Evolutionary conservation across 1,140 invertebrate species (phyloP), one percentile per base, ranked within the genome.

Genomic region (Bombus turneri): DNA sequence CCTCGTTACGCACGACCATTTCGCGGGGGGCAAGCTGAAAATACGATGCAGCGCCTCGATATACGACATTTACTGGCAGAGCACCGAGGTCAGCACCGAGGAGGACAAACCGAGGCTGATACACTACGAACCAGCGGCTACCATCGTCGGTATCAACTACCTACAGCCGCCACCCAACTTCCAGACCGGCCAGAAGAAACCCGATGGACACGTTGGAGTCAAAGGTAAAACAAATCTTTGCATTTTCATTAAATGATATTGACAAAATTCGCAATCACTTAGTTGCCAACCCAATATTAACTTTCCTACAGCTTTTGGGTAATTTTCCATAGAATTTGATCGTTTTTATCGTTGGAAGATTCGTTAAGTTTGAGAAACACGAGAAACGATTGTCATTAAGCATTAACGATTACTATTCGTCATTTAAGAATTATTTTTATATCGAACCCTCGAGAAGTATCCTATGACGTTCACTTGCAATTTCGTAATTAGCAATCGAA

Each of bases 11-110:
- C 91, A 93, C 81, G 94, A 96, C 13, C 96, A 96, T 91, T 96
- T 97, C 85, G 89, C 93, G 3, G 94, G 92, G 57, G 96, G 96
- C 31, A 96, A 96, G 87, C 89, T 97, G 2, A 96, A 96, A 95
- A 95, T 97, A 76, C 95, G 96, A 25, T 97, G 96, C 88, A 96
- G 96, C 66, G 96, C 96, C 1, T 96, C 95, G 59, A 96, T 97
- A 88, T 96, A 96, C 92, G 95, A 96, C 53, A 95, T 97, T 85
- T 97, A 97, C 91, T 96, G 96, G 94, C 95, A 96, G 92, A 96
- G 96, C 86, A 95, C 96, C 62, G 96, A 97, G 92, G 96, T 96
- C 85, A 96, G 95, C 85, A 95, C 95, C 1, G 95, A 96, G 86
- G 96, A 96, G 87, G 96, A 96, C 83, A 94, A 93, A 73, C 92